Evolutionary conservation across 2,888 invertebrate genomes (phyloP).

Genomic region (Euclidia mi): DNA sequence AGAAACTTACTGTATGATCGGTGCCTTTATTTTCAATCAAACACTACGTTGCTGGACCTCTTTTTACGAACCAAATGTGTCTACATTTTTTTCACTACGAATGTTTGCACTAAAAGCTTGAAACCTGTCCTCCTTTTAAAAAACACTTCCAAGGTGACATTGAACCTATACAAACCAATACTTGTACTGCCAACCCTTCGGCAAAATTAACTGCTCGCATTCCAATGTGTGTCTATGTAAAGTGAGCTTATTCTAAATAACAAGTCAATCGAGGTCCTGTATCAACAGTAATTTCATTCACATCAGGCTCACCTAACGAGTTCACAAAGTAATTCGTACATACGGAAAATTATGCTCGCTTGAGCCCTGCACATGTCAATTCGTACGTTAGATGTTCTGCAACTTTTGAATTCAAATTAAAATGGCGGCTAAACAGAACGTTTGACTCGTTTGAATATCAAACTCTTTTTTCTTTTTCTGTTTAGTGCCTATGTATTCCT

Average conservation of each 20-base stretch:
- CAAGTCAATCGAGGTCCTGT: conserved; percentile 50
- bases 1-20: no score
- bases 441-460: conserved; percentile 17
- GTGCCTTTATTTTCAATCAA: no score
- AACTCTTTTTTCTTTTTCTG: conserved; percentile 2
- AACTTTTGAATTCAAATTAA: conserved; percentile 45
- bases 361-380: conserved; percentile 25
- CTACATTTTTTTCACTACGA: no score
- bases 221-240: conserved; percentile 45
- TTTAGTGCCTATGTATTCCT: background rate
- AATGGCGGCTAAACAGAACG: conserved; percentile 10
- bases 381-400: conserved; percentile 27
- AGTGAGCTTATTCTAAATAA: conserved; percentile 48
- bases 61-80: no score
- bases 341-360: conserved; percentile 9
- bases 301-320: conserved; percentile 57
- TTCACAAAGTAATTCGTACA: conserved; percentile 46
- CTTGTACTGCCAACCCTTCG: conserved; percentile 19
- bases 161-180: conserved; percentile 14
- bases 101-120: no score
- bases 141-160: conserved; percentile 8
- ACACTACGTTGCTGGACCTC: no score
- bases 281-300: conserved; percentile 63
- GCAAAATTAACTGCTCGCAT: conserved; percentile 32
- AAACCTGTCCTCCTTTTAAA: no score